Evolutionary conservation across 2,888 invertebrate genomes (phyloP).

Genomic region (Unio delphinus): DNA sequence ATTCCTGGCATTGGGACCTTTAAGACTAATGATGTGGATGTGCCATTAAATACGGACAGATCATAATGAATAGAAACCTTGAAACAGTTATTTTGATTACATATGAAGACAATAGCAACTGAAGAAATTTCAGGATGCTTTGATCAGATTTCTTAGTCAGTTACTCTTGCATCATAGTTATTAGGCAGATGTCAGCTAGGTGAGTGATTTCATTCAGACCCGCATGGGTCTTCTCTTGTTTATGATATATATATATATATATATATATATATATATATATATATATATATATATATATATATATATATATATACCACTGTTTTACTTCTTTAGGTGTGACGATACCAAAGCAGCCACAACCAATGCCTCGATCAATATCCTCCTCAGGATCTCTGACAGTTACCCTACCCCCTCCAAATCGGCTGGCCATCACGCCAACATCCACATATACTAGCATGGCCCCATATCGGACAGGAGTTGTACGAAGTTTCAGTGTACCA

Average conservation of each 20-base stretch:
- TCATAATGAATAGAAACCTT: too few species aligned
- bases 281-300: not conserved
- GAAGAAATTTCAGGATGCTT: too few species aligned
- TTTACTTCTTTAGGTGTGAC: slow-evolving; percentile 29
- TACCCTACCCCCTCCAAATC: slow-evolving; percentile 34
- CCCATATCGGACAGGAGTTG: slow-evolving; percentile 27
- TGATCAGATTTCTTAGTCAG: too few species aligned
- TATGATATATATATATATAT: not conserved
- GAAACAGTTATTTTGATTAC: too few species aligned
- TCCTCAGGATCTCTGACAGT: slow-evolving; percentile 40
- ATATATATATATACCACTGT: not conserved
- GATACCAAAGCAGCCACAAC: slow-evolving; percentile 39
- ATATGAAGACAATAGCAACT: too few species aligned
- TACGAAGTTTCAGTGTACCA: slow-evolving; percentile 59
- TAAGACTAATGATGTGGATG: too few species aligned
- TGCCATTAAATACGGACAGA: too few species aligned
- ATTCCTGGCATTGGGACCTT: too few species aligned
- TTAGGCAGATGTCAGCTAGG: too few species aligned
- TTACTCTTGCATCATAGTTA: too few species aligned
- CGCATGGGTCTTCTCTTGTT: too few species aligned
- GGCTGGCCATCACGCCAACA: slow-evolving; percentile 32
- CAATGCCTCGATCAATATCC: slow-evolving; percentile 44
- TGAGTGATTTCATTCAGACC: too few species aligned
- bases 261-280: not conserved
- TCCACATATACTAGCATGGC: slow-evolving; percentile 15